A percentile compares a stretch with the other conserved stretches of the same genome.
Conservation (phyloP, 2,888 invertebrate species). For the Pollenia amentaria region DNA sequence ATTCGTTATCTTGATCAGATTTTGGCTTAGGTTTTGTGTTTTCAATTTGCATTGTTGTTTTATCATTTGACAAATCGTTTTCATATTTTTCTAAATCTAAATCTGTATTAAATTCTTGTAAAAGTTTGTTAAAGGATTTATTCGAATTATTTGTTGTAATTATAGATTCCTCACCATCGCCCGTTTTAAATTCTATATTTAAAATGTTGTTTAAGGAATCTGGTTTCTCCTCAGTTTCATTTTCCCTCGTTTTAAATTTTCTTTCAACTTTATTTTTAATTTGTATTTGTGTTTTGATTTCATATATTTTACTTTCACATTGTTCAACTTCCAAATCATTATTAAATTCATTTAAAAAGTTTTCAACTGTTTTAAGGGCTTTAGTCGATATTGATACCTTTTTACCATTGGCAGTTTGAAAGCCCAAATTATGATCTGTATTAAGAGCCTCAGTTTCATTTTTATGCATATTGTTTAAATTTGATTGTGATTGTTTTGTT, state of each 20-base stretch:
- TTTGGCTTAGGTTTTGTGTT: constrained; percentile 3
- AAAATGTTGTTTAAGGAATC: too few species aligned
- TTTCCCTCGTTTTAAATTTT: too few species aligned
- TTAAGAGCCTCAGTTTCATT: background rate
- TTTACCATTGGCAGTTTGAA: constrained; percentile 76
- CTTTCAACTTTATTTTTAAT: constrained; percentile 20
- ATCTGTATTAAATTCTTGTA: constrained; percentile 50
- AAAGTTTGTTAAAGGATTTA: constrained; percentile 14
- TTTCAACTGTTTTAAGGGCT: constrained; percentile 70
- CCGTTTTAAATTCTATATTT: too few species aligned
- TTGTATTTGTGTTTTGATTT: constrained; percentile 39
- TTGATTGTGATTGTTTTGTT: background rate
- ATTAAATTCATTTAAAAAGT: constrained; percentile 59
- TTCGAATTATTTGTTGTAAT: too few species aligned
- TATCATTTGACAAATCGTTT: constrained; percentile 34
- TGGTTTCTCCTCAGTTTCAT: too few species aligned
- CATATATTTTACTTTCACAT: constrained; percentile 34
- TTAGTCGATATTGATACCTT: constrained; percentile 73
- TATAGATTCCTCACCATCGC: too few species aligned
- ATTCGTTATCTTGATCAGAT: constrained; percentile 18
- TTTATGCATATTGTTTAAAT: background rate
- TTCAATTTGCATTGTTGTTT: constrained; percentile 33
- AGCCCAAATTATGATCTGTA: constrained; percentile 62
- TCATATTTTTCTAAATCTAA: constrained; percentile 32
- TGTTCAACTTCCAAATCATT: constrained; percentile 5